These are phyloP conservation scores for Chiridota heheva DNA, from an alignment of 35 echinoderm and acorn worm species.

Conservation along the genomic window DNA sequence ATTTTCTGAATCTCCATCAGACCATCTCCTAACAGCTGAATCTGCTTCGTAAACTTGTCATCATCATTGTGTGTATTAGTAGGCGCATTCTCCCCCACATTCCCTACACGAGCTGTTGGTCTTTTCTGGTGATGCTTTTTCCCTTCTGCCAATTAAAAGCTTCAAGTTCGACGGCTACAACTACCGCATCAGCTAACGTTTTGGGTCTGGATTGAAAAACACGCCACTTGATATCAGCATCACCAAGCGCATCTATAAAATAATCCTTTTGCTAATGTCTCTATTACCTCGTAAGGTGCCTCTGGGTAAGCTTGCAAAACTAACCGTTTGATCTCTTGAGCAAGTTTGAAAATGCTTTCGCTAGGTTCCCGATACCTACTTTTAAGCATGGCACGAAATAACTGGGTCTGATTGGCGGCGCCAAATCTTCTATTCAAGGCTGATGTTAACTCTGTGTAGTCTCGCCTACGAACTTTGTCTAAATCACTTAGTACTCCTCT, in stretches of 20 bases:
- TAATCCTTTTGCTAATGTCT: conserved; percentile 29
- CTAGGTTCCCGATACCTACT: neutral
- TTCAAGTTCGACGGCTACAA: conserved; percentile 17
- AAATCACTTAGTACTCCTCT: conserved; percentile 24
- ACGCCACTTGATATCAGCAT: conserved; percentile 24
- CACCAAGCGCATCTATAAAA: conserved; percentile 53
- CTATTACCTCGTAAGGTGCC: neutral
- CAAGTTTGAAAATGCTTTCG: conserved; percentile 4
- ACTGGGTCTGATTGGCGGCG: neutral
- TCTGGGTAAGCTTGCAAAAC: conserved; percentile 9
- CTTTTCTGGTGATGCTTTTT: neutral
- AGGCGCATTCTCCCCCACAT: too few relatives aligned
- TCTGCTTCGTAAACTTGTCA: too few relatives aligned
- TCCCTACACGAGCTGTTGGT: too few relatives aligned
- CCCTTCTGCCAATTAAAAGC: conserved; percentile 4
- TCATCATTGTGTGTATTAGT: too few relatives aligned
- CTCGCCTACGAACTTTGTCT: neutral
- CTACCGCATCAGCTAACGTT: neutral
- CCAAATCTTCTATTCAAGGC: neutral
- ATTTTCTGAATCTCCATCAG: too few relatives aligned
- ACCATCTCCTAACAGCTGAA: too few relatives aligned
- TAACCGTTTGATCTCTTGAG: conserved; percentile 11
- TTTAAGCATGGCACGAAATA: conserved; percentile 13
- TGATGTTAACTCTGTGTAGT: neutral
- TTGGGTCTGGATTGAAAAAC: neutral